phyloP scores from a whole-genome alignment of 2,113 vertebrate genomes.

The Tinamus guttatus region DNA sequence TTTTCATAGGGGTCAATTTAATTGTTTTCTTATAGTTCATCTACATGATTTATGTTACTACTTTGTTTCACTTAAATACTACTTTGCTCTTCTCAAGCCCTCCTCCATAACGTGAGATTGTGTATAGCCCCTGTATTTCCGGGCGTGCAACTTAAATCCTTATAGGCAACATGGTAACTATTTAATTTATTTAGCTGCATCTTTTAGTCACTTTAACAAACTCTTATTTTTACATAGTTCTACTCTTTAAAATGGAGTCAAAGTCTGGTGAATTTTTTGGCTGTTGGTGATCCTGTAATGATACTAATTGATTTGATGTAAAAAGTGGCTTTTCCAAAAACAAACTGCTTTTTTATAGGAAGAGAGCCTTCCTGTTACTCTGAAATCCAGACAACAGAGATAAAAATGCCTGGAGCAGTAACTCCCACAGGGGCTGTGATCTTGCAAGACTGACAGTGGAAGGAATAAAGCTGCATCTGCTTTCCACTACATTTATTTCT shows the following conservation, averaged over 20 bases:
- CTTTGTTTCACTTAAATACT: not conserved
- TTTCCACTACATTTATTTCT: not conserved
- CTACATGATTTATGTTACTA: not conserved
- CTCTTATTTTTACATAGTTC: not conserved
- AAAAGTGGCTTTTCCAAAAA: not conserved
- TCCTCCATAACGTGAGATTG: not conserved
- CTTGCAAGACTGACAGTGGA: not conserved
- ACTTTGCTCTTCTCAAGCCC: not conserved
- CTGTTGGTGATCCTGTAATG: not conserved
- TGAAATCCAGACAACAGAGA: not conserved
- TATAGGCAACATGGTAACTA: not conserved
- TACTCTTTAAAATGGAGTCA: not conserved
- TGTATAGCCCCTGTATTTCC: not conserved
- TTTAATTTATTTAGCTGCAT: not conserved
- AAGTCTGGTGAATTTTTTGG: not conserved
- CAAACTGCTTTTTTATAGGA: not conserved
- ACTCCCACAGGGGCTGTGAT: not conserved
- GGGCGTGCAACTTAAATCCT: not conserved
- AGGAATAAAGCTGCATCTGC: not conserved
- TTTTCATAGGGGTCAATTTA: not conserved
- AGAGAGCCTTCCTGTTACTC: not conserved
- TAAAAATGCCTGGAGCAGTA: not conserved
- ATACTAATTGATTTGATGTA: not conserved
- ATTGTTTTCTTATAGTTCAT: not conserved
- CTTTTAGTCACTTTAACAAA: not conserved